These are phyloP conservation scores for Ormyrus nitidulus DNA, from an alignment of 2,888 invertebrate genomes.

Conservation along the genomic window DNA sequence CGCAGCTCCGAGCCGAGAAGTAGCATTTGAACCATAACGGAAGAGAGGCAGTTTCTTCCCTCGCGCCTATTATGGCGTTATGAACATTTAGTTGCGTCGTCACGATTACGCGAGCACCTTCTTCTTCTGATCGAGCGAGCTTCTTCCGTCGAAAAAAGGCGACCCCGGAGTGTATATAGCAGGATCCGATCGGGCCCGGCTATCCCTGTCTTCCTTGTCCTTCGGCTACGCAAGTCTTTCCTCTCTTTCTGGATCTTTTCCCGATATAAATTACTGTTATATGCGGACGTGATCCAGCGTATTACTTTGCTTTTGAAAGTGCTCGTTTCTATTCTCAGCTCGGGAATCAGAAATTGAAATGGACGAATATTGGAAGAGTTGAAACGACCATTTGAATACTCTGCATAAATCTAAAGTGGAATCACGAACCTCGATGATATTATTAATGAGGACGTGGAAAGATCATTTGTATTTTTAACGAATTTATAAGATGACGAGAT, in stretches of 20 bases:
- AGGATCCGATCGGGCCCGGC: too few species aligned
- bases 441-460: background rate
- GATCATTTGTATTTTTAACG: too few species aligned
- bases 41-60: slow-evolving; percentile 59
- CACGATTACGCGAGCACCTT: slow-evolving; percentile 67
- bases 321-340: too few species aligned
- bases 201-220: background rate
- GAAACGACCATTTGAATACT: too few species aligned
- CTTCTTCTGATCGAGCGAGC: slow-evolving; percentile 7
- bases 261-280: slow-evolving; percentile 36
- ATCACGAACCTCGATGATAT: too few species aligned
- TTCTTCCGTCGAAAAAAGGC: slow-evolving; percentile 61
- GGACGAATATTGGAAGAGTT: too few species aligned
- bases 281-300: background rate
- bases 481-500: too few species aligned
- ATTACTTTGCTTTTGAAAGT: too few species aligned
- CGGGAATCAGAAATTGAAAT: too few species aligned
- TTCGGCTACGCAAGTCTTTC: background rate
- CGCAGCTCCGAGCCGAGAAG: slow-evolving; percentile 59
- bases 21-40: slow-evolving; percentile 68
- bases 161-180: background rate
- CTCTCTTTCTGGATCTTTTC: background rate
- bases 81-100: slow-evolving; percentile 73
- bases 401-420: too few species aligned
- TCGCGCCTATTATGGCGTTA: slow-evolving; percentile 71